Evolutionary conservation across 2,113 vertebrate genomes (phyloP).

Genomic region (Grammomys surdaster): DNA sequence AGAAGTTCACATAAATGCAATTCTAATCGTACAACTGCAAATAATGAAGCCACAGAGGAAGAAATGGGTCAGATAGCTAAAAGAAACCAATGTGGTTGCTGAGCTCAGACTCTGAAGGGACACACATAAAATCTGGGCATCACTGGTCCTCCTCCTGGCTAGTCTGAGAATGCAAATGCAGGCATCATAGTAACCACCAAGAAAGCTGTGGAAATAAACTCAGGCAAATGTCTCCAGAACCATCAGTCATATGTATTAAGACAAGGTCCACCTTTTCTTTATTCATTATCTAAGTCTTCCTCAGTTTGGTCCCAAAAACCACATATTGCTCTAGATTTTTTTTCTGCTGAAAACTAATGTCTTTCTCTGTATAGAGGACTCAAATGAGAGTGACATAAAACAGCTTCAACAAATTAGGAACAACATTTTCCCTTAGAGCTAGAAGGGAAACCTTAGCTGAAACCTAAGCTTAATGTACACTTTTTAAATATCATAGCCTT

Average conservation of each 20-base stretch:
- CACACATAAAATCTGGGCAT: conserved; percentile 7
- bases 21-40: conserved; percentile 41
- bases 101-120: conserved; percentile 56
- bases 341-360: conserved; percentile 7
- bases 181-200: neutral
- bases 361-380: neutral
- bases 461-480: neutral
- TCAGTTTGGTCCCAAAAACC: neutral
- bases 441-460: neutral
- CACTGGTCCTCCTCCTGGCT: neutral
- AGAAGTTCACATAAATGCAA: conserved; percentile 65
- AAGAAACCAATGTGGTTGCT: conserved; percentile 62
- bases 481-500: neutral
- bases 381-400: neutral
- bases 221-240: neutral
- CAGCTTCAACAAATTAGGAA: neutral
- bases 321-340: neutral
- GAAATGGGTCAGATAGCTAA: conserved; percentile 47
- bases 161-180: neutral
- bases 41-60: conserved; percentile 60
- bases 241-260: neutral
- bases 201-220: neutral
- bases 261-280: neutral
- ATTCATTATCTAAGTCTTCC: neutral
- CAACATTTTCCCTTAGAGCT: conserved; percentile 15